phyloP scores from a whole-genome alignment of 2,888 invertebrate genomes.

The Empis stercorea region DNA sequence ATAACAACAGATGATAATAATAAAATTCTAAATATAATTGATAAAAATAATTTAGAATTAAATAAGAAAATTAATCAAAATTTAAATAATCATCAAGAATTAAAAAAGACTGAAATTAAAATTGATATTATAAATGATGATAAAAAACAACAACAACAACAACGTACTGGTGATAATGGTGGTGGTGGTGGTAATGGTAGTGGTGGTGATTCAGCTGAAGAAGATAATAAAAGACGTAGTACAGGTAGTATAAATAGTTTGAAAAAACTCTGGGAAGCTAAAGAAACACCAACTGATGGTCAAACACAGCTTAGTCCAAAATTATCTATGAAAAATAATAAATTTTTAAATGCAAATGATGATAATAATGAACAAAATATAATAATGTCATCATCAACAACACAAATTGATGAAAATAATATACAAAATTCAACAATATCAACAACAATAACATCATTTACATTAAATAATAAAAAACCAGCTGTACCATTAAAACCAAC shows the following conservation, averaged over 20 bases:
- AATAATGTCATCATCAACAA: neutral
- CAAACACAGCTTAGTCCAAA: constrained; percentile 10
- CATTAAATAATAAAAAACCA: constrained; percentile 43
- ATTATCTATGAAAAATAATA: neutral
- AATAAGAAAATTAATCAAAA: constrained; percentile 15
- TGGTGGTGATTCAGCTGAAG: constrained; percentile 24
- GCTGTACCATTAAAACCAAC: constrained; percentile 56
- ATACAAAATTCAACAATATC: constrained; percentile 5
- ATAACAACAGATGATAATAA: neutral
- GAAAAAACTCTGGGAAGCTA: constrained; percentile 85
- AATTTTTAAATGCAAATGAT: neutral
- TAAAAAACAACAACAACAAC: constrained; percentile 27
- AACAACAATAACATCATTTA: constrained; percentile 13
- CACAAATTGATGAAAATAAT: neutral
- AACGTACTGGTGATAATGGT: constrained; percentile 5
- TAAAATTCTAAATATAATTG: neutral
- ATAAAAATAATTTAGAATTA: neutral
- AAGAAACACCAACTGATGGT: constrained; percentile 36
- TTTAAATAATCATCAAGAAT: constrained; percentile 9
- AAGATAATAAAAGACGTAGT: constrained; percentile 73
- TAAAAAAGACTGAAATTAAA: constrained; percentile 38
- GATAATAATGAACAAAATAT: constrained; percentile 1
- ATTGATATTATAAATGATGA: constrained; percentile 24
- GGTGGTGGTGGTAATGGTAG: constrained; percentile 10
- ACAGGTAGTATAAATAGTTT: constrained; percentile 86